These are phyloP conservation scores for Cynopterus brachyotis DNA, from an alignment of 2,113 vertebrate species.

Conservation along the genomic window DNA sequence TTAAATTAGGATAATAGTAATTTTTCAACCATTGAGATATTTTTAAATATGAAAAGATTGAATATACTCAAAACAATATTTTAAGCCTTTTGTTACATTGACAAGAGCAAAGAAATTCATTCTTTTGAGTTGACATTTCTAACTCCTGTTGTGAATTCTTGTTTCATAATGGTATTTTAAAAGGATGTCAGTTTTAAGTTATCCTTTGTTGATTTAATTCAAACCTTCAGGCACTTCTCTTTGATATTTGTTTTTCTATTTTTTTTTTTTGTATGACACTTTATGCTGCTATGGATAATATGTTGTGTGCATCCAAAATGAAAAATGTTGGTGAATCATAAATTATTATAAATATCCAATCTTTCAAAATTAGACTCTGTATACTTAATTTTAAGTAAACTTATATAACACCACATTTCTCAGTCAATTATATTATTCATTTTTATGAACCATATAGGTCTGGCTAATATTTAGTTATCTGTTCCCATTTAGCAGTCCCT, in stretches of 20 bases:
- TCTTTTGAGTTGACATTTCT: constrained; percentile 53
- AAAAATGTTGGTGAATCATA: no score
- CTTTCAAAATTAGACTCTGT: not conserved
- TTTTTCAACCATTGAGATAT: constrained; percentile 64
- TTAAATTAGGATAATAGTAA: constrained; percentile 60
- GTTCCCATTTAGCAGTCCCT: not conserved
- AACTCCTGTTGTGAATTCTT: constrained; percentile 65
- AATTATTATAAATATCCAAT: not conserved
- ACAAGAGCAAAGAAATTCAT: constrained; percentile 70
- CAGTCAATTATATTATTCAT: not conserved
- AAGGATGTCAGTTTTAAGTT: constrained; percentile 65
- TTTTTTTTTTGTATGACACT: constrained; percentile 27
- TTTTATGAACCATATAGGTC: not conserved
- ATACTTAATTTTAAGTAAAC: not conserved
- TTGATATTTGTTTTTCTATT: constrained; percentile 48
- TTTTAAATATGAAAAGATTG: constrained; percentile 73
- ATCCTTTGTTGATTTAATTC: constrained; percentile 65
- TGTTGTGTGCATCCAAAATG: not conserved
- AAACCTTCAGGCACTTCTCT: constrained; percentile 30
- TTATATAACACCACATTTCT: not conserved
- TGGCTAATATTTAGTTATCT: not conserved
- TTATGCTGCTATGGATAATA: constrained; percentile 15
- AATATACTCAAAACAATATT: constrained; percentile 65
- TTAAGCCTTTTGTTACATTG: constrained; percentile 71
- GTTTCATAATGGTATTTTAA: constrained; percentile 51